A percentile compares a stretch with the other conserved stretches of the same genome.
Conservation (phyloP, 53 echinoderm and acorn worm genomes). For the Pentamera pediparva region DNA sequence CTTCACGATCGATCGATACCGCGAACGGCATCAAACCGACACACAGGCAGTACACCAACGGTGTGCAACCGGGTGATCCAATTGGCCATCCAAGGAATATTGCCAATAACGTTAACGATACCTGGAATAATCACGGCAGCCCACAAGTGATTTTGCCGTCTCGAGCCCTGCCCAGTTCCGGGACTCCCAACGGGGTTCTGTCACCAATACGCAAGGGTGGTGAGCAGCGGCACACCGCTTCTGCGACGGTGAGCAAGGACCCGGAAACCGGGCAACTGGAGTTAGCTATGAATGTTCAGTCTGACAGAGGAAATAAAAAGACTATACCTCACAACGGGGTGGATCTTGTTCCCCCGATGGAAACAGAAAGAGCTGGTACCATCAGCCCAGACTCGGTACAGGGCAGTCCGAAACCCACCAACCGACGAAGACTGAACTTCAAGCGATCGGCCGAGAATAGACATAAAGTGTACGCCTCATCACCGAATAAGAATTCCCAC, state of each 20-base stretch:
- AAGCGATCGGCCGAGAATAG: background rate
- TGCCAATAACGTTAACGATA: too few species aligned
- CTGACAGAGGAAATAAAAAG: background rate
- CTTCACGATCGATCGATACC: too few species aligned
- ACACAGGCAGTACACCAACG: too few species aligned
- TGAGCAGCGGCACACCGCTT: too few species aligned
- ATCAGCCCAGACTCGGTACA: conserved; percentile 30
- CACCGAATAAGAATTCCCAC: background rate
- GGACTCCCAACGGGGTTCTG: too few species aligned
- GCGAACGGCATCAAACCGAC: too few species aligned
- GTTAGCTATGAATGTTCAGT: background rate
- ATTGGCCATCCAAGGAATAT: too few species aligned
- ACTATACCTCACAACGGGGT: background rate
- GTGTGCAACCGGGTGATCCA: too few species aligned
- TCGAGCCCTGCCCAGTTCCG: too few species aligned
- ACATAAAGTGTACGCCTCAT: background rate
- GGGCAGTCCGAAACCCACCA: conserved; percentile 15
- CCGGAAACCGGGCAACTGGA: conserved; percentile 18
- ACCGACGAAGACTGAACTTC: conserved; percentile 2
- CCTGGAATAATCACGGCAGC: too few species aligned
- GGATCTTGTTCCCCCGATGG: background rate
- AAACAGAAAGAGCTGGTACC: background rate
- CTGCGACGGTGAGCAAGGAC: conserved; percentile 2
- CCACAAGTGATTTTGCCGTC: too few species aligned
- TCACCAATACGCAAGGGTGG: too few species aligned